Evolutionary conservation across 2,888 invertebrate species (phyloP).

Genomic region (Exephanes ischioxanthus): DNA sequence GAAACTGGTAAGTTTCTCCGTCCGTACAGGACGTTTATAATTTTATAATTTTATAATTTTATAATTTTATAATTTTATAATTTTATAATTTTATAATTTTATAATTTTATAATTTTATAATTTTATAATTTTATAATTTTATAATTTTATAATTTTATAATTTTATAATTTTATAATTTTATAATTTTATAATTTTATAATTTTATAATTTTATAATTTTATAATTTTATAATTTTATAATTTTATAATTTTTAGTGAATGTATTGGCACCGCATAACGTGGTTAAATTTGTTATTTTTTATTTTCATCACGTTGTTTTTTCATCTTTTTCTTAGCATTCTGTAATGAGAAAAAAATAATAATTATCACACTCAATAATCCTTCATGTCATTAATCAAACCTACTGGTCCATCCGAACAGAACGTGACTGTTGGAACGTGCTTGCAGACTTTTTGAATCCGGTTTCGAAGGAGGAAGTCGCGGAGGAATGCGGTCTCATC

Average conservation of each 20-base stretch:
- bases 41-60: neutral
- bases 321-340: neutral
- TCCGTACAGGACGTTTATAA: neutral
- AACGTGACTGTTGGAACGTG: conserved; percentile 72
- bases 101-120: too few relatives aligned
- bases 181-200: too few relatives aligned
- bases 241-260: neutral
- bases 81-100: too few relatives aligned
- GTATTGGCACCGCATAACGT: too few relatives aligned
- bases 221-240: neutral
- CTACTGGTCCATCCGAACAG: conserved; percentile 61
- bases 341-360: neutral
- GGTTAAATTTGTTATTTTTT: neutral
- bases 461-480: conserved; percentile 92
- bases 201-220: neutral
- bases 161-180: too few relatives aligned
- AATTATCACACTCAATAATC: conserved; percentile 1
- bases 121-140: too few relatives aligned
- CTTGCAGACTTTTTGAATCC: conserved; percentile 87
- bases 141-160: too few relatives aligned
- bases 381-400: conserved; percentile 58
- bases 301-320: neutral
- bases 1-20: conserved; percentile 78
- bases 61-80: too few relatives aligned
- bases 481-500: conserved; percentile 91